These are phyloP conservation scores for Nerophis ophidion DNA, from an alignment of 2,113 vertebrate genomes.

Conservation along the genomic window DNA sequence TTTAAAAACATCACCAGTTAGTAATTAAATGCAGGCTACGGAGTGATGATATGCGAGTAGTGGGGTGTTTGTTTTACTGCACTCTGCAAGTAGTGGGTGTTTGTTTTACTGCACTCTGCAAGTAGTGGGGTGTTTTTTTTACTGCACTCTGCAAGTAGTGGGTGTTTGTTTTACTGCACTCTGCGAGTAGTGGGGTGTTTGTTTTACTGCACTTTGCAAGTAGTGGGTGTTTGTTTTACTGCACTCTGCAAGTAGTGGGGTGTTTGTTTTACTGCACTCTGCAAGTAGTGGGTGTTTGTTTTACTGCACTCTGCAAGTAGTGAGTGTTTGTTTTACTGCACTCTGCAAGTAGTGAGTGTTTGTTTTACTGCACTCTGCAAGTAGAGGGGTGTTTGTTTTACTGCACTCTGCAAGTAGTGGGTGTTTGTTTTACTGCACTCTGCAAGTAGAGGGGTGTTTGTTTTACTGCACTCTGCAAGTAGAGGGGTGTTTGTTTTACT, in stretches of 20 bases:
- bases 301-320: no score
- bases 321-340: conserved; percentile 66
- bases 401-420: conserved; percentile 58
- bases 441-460: conserved; percentile 49
- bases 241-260: conserved; percentile 15
- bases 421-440: no score
- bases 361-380: no score
- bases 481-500: conserved; percentile 67
- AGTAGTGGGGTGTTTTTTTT: conserved; percentile 59
- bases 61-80: conserved; percentile 66
- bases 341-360: conserved; percentile 58
- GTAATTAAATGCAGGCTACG: neutral
- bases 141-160: conserved; percentile 59
- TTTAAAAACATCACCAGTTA: neutral
- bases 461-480: conserved; percentile 62
- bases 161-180: no score
- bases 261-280: conserved; percentile 66
- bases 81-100: conserved; percentile 57
- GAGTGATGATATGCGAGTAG: neutral
- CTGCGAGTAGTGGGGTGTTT: conserved; percentile 46
- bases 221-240: no score
- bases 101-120: no score
- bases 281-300: conserved; percentile 59
- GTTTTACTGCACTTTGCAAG: conserved; percentile 63
- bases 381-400: conserved; percentile 62